phyloP scores from a whole-genome alignment of 2,113 vertebrate species.

The Silurus meridionalis region DNA sequence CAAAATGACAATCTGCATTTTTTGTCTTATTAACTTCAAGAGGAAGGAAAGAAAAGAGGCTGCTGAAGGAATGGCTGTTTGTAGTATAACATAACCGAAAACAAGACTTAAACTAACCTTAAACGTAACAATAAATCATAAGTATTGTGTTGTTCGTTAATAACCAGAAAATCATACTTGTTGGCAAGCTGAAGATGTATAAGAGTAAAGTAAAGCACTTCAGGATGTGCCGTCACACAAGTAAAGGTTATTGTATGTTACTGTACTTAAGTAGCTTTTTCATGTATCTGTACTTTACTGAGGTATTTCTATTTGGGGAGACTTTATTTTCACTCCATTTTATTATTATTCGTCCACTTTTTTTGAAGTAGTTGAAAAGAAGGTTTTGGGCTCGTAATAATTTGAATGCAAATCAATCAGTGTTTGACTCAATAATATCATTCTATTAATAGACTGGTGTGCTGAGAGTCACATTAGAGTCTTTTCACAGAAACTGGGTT shows the following conservation, averaged over 20 bases:
- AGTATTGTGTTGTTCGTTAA: not conserved
- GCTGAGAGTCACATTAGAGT: too few species aligned
- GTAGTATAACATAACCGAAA: not conserved
- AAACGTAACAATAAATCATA: not conserved
- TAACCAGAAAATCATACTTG: not conserved
- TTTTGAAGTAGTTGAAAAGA: too few species aligned
- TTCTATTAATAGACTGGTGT: too few species aligned
- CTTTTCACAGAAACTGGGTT: too few species aligned
- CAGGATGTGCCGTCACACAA: not conserved
- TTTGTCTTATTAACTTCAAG: not conserved
- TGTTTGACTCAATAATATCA: too few species aligned
- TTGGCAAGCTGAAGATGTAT: not conserved
- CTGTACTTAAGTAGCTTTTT: too few species aligned
- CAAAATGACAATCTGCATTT: not conserved
- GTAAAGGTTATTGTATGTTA: not conserved
- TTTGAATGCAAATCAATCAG: too few species aligned
- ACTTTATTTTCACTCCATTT: too few species aligned
- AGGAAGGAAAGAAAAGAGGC: not conserved
- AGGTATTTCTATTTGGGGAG: too few species aligned
- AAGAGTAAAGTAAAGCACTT: not conserved
- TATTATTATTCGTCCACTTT: too few species aligned
- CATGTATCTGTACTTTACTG: too few species aligned
- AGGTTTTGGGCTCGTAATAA: too few species aligned
- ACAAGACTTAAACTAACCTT: not conserved
- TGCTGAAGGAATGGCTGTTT: not conserved